Base-by-base conservation (phyloP, 2,888 invertebrate species). In the Phaedon cochleariae region DNA sequence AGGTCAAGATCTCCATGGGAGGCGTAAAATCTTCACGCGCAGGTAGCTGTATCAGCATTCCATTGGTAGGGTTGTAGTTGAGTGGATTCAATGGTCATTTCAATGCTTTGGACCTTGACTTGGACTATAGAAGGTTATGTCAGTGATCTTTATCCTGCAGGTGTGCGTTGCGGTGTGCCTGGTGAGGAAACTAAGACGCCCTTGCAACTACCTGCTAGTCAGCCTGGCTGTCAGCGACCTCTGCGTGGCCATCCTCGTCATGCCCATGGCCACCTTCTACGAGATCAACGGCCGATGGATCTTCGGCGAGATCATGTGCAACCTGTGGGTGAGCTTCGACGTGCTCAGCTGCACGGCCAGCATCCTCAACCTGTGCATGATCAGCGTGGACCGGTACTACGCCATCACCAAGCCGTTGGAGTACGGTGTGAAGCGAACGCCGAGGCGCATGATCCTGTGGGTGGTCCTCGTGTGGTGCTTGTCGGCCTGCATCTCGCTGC, bases 301-400 rank as follows among this genome's bases (percentile, higher is more conserved):
- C 74, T 97, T 98, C 79, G 97, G 97, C 57, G 90, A 91, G 21
- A 88, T 92, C 68, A 91, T 96, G 78, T 98, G 98, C 84, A 95
- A 97, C 81, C 88, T 97, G 69, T 98, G 98, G 98, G 96, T 97
- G 66, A 95, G 96, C 60, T 95, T 97, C 81, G 98, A 99, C 84
- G 96, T 99, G 34, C 89, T 98, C 76, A 97, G 97, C 75, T 98
- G 97, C 81, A 96, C 98, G 18, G 98, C 98, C n/a, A 98, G 97
- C 76, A 99, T 99, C 76, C 87, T 98, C 55, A 98, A 98, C 85
- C 88, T 99, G 71, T 98, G 98, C 84, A 97, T 97, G 89, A 98
- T 99, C 83, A 96, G 97, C 62, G 93, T 98, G 65, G 99, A 99
- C 83, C 89, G 97, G 62, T 57, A 97, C 84, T 92, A 93, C 84